Evolutionary conservation across 53 echinoderm and acorn worm genomes (phyloP), one percentile per base, ranked within the genome.

Genomic region (Hippasteria phrygiana): DNA sequence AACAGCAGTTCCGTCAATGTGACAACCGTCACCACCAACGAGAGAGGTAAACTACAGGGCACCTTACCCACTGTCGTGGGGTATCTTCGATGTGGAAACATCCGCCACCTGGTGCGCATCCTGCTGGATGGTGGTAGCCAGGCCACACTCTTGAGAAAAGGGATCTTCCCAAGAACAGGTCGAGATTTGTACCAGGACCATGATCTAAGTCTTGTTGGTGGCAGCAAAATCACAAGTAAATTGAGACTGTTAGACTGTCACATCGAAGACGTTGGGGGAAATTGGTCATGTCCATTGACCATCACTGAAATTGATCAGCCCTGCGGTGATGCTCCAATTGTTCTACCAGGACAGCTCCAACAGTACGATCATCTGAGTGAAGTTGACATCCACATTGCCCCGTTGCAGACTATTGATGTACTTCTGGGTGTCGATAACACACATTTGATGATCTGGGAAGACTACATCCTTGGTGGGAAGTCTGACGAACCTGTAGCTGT

Each of bases 321-420:
- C 22, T 92, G 94, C 71, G 94, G 87, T 16, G 81, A 92, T 42
- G 72, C 79, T 22, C 90, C 94, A 31, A 62, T 91, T 27, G 66
- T 94, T 28, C 46, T 55, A 24, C 47, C 76, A 4, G 88, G 88
- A 20, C 77, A 92, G 39, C 90, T 94, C 18, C 80, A 90, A 28
- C 74, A 79, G 33, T 90, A 87, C 59, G 46, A 74, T 38, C 90
- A 94, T 50, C 74, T 90, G 11, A 86, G 87, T 12, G 45, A 77
- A n/a, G 73, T 91, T 54, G 64, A 84, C 62, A 36, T 91, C 34
- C 69, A 83, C 12, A 20, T 77, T 40, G 91, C 95, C 28, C 93
- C 92, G n/a, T 95, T 91, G 34, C 71, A 81, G 32, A 91, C 89
- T 73, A 93, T 91, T 42, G 95, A 95, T 78, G 88, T 95, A 12